Conservation (phyloP, 2,888 invertebrate species). For the Drepanosiphum platanoidis region DNA sequence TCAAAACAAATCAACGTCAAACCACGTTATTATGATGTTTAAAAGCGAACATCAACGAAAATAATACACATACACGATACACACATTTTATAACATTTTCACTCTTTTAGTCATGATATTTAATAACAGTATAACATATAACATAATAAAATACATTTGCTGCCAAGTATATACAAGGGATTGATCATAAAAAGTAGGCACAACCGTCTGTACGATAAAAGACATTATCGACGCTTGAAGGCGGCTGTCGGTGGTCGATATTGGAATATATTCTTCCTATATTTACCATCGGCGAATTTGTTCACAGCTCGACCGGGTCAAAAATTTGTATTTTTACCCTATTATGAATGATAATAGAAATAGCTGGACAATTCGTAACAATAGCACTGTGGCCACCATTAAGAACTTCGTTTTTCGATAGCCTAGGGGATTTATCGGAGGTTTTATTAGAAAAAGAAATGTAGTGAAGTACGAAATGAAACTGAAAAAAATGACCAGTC, state of each 20-base stretch:
- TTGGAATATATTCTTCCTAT: background rate
- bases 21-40: background rate
- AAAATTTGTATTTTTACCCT: slow-evolving; percentile 5
- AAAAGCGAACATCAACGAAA: background rate
- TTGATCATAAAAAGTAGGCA: background rate
- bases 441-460: too few relatives aligned
- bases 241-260: slow-evolving; percentile 4
- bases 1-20: background rate
- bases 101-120: background rate
- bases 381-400: background rate
- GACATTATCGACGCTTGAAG: slow-evolving; percentile 10
- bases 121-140: background rate
- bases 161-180: background rate
- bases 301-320: background rate
- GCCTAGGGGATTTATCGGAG: background rate
- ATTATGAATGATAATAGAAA: slow-evolving; percentile 7
- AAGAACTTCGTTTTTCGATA: background rate
- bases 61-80: background rate
- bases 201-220: background rate
- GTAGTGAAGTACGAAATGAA: background rate
- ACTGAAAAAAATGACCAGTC: background rate
- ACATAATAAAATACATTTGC: background rate
- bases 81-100: background rate
- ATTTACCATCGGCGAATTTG: background rate
- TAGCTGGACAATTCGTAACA: background rate